Evolutionary conservation across 2,888 invertebrate species (phyloP), one percentile per base, ranked within the genome.

Genomic region (Proisotoma minuta): DNA sequence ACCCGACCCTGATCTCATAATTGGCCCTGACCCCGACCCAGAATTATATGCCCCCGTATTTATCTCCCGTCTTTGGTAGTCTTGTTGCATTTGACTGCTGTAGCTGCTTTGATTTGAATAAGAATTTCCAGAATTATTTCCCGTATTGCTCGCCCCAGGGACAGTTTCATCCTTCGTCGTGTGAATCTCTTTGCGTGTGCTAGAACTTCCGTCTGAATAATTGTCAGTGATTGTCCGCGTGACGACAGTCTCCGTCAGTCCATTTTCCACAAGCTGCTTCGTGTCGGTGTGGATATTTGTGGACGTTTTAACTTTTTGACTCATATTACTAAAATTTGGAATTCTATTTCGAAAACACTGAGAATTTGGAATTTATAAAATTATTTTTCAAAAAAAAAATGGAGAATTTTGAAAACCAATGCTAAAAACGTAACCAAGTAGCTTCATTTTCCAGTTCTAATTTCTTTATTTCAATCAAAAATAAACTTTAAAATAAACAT

Each of bases 231-330:
- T 61, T 49, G 34, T 61, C 22, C 29, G 28, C 0, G 61, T 61
- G n/a, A 57, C 51, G 15, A 54, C 57, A 27, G 47, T 57, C 28
- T 57, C 57, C 0, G 57, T 51, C n/a, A 50, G 20, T 1, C 61
- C 61, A 57, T 61, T 50, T 28, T 61, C 61, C 15, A 22, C 27
- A 20, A 22, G 20, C 3, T 27, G 24, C 3, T 50, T 57, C 1
- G 56, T 51, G 26, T 61, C 61, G n/a, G 61, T 61, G 23, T 56
- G 61, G 4, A 57, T 56, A 26, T 39, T 57, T 15, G 61, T 57
- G 24, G 34, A 28, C 39, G 49, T 23, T 40, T 52, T 59, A 4
- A 51, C 43, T 59, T 52, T 59, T 4, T 51, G 40, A 8, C n/a
- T n/a, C n/a, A 34, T 34, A 15, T 34, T 15, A 34, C 8, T 8